Evolutionary conservation across 2,888 invertebrate species (phyloP).

Genomic region (Sycophila texana): DNA sequence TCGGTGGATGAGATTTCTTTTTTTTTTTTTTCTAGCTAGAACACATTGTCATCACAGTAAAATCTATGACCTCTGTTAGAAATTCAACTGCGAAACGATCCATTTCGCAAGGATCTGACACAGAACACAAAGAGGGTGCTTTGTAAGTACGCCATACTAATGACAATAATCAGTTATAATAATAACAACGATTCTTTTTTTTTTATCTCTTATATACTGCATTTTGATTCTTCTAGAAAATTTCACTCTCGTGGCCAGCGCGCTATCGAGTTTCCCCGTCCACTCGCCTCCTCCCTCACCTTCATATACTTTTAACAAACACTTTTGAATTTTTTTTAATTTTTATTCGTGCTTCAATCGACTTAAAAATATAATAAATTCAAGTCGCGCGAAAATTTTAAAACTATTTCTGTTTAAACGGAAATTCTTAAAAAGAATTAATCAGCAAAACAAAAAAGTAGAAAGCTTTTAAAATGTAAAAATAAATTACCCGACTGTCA

Average conservation of each 20-base stretch:
- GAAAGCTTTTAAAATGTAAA: too few species aligned
- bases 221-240: conserved; percentile 32
- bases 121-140: conserved; percentile 31
- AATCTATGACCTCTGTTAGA: background rate
- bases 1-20: background rate
- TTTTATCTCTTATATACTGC: conserved; percentile 1
- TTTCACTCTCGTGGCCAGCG: background rate
- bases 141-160: conserved; percentile 27
- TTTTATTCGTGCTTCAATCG: too few species aligned
- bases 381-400: too few species aligned
- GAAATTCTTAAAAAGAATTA: too few species aligned
- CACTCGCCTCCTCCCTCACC: background rate
- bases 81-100: conserved; percentile 40
- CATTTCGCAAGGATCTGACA: background rate
- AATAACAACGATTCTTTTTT: conserved; percentile 26
- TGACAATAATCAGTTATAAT: conserved; percentile 25
- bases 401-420: too few species aligned
- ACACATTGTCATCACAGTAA: conserved; percentile 1
- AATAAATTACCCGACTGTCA: background rate
- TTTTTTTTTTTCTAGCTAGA: background rate
- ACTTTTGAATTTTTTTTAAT: too few species aligned
- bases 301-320: too few species aligned
- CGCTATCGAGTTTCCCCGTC: background rate
- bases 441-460: too few species aligned
- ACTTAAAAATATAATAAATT: too few species aligned